These are phyloP conservation scores for Nesometra sesokonis DNA, from an alignment of 35 echinoderm and acorn worm genomes.

Conservation along the genomic window DNA sequence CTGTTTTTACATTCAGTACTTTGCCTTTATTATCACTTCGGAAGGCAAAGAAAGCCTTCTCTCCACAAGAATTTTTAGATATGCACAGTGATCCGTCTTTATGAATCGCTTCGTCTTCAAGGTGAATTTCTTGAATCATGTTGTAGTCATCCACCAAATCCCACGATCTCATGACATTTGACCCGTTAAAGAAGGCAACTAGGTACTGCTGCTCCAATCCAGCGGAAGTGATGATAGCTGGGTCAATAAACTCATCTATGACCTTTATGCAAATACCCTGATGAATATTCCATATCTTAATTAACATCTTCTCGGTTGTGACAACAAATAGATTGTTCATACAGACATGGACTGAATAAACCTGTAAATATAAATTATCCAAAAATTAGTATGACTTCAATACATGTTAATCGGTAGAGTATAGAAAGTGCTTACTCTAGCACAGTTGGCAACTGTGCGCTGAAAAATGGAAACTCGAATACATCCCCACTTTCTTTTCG, in stretches of 20 bases:
- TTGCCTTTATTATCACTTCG: constrained; percentile 63
- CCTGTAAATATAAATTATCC: background rate
- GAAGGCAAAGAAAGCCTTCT: constrained; percentile 78
- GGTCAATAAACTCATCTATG: constrained; percentile 73
- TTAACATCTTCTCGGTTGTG: constrained; percentile 28
- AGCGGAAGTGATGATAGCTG: constrained; percentile 53
- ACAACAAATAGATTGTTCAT: constrained; percentile 39
- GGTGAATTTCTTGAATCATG: constrained; percentile 19
- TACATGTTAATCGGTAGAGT: too few relatives aligned
- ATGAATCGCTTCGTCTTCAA: constrained; percentile 39
- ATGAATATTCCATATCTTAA: constrained; percentile 39
- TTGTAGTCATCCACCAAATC: constrained; percentile 24
- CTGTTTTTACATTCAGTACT: constrained; percentile 51
- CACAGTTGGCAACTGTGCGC: too few relatives aligned
- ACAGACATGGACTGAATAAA: constrained; percentile 30
- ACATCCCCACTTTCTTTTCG: too few relatives aligned
- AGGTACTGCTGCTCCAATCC: constrained; percentile 43
- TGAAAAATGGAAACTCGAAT: too few relatives aligned
- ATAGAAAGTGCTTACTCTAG: too few relatives aligned
- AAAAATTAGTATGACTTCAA: too few relatives aligned
- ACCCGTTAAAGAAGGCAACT: constrained; percentile 79
- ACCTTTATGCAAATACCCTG: constrained; percentile 3
- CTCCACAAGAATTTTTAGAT: constrained; percentile 46
- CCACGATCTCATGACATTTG: constrained; percentile 85
- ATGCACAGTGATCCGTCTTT: constrained; percentile 66